These are phyloP conservation scores for Callocephalon fimbriatum DNA, from an alignment of 2,113 vertebrate genomes.

Conservation along the genomic window DNA sequence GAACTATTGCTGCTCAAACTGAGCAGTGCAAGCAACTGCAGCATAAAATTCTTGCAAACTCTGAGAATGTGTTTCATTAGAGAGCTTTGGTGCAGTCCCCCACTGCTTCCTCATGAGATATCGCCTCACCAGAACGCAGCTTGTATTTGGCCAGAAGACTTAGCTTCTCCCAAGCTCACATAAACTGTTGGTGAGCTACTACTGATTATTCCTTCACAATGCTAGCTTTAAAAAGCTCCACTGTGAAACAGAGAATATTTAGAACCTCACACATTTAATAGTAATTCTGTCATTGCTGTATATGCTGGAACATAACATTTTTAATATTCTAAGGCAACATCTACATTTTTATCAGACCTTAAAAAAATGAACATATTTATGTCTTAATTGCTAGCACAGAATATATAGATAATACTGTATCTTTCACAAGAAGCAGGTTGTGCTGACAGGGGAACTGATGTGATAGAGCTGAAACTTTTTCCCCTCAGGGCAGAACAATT, in stretches of 20 bases:
- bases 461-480: neutral
- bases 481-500: neutral
- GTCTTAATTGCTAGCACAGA: constrained; percentile 2
- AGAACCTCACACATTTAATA: neutral
- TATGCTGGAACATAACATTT: neutral
- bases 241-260: neutral
- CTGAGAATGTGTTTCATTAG: neutral
- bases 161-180: neutral
- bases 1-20: constrained; percentile 17
- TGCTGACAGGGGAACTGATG: neutral
- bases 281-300: neutral
- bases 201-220: neutral
- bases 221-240: neutral
- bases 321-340: constrained; percentile 10
- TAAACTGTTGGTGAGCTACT: neutral
- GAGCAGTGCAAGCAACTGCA: neutral
- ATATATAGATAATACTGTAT: neutral
- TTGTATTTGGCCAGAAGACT: neutral
- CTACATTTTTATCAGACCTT: neutral
- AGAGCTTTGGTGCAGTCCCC: neutral
- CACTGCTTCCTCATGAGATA: neutral
- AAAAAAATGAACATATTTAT: neutral
- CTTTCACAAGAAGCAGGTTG: neutral
- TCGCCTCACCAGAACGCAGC: neutral
- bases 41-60: neutral